These are phyloP conservation scores for Cataglyphis hispanica DNA, from an alignment of 1,140 invertebrate genomes.

Conservation along the genomic window DNA sequence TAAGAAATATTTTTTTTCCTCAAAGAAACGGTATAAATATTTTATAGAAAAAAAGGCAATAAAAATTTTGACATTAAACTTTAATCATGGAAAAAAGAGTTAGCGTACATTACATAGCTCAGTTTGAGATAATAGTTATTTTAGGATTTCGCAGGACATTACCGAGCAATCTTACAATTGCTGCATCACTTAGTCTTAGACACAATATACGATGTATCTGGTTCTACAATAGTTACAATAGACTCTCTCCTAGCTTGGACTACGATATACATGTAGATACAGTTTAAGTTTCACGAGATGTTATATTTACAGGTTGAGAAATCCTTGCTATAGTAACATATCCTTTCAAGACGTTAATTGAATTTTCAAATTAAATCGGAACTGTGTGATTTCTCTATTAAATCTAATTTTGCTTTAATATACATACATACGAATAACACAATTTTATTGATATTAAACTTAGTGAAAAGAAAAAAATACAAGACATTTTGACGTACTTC, in stretches of 20 bases:
- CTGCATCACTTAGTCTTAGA: background rate
- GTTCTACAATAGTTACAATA: background rate
- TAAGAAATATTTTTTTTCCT: background rate
- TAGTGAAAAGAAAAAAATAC: background rate
- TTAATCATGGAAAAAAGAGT: no score
- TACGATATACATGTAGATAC: background rate
- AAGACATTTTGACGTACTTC: background rate
- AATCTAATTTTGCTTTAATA: background rate
- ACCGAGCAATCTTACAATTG: background rate
- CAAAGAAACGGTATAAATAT: background rate
- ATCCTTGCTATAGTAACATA: background rate
- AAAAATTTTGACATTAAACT: background rate
- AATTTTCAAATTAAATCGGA: constrained; percentile 41
- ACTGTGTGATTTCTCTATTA: background rate
- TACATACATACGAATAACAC: no score
- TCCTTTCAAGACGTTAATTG: constrained; percentile 44
- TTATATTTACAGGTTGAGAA: constrained; percentile 24
- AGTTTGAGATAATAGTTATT: background rate
- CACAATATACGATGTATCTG: background rate
- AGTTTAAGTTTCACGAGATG: background rate
- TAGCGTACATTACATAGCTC: background rate
- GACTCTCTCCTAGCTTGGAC: constrained; percentile 25
- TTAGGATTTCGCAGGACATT: background rate
- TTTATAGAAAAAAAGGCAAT: background rate
- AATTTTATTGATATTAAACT: background rate